A percentile compares a stretch with the other conserved stretches of the same genome.
phyloP scores from a whole-genome alignment of 2,113 vertebrate genomes.

The Leucopternis melanops region DNA sequence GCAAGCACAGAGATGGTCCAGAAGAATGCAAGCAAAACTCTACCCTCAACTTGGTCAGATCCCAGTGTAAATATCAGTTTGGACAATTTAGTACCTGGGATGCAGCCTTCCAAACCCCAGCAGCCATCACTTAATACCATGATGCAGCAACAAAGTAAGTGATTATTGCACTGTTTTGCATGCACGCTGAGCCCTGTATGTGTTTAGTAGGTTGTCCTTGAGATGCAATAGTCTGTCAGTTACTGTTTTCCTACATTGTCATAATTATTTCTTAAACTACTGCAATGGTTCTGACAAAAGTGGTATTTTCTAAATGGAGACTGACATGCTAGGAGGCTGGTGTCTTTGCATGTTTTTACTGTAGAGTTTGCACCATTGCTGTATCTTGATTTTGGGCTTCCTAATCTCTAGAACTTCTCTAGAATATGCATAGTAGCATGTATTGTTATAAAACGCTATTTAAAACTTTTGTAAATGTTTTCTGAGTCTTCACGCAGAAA shows the following conservation, averaged over 20 bases:
- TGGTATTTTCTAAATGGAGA: neutral
- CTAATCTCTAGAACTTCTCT: neutral
- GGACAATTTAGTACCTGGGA: slow-evolving; percentile 92
- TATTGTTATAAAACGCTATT: neutral
- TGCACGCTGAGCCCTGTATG: neutral
- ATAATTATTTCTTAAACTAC: neutral
- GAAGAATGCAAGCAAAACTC: slow-evolving; percentile 80
- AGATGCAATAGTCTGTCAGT: neutral
- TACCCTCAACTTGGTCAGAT: slow-evolving; percentile 96
- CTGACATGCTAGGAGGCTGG: neutral
- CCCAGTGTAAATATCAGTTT: slow-evolving; percentile 94
- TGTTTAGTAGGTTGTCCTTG: neutral
- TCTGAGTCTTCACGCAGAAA: neutral
- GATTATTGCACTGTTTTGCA: neutral
- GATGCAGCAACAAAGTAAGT: slow-evolving; percentile 93
- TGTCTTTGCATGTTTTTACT: neutral
- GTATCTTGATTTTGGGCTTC: neutral
- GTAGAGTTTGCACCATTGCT: neutral
- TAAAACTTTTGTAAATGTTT: neutral
- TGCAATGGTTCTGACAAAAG: neutral
- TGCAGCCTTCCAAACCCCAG: slow-evolving; percentile 86
- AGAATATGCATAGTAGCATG: neutral
- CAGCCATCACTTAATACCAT: slow-evolving; percentile 93
- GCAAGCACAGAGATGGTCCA: slow-evolving; percentile 81
- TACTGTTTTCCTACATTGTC: neutral